phyloP scores from a whole-genome alignment of 2,797 vertebrate species.

The Sternotherus odoratus region DNA sequence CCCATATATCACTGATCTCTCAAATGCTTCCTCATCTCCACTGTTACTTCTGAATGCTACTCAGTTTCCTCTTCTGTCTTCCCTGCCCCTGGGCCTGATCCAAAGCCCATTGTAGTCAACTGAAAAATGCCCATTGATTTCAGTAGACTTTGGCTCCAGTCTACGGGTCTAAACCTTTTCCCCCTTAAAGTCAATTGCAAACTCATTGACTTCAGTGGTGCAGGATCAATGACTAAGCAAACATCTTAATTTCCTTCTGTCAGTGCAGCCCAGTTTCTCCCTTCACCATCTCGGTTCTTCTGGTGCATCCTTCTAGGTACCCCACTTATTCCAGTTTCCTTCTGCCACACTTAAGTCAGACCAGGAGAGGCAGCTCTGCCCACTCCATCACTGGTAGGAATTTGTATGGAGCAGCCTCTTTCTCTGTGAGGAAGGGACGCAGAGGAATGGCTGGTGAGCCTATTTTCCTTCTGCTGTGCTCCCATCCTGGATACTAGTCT shows the following conservation, averaged over 20 bases:
- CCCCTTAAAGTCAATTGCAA: neutral
- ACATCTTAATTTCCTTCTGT: neutral
- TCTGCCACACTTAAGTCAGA: accelerated
- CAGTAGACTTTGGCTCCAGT: neutral
- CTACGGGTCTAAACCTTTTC: neutral
- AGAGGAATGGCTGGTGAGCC: neutral
- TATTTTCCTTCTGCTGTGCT: neutral
- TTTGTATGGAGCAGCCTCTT: neutral
- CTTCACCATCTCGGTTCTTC: neutral
- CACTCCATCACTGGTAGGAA: accelerated
- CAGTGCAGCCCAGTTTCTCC: neutral
- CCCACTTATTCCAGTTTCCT: neutral
- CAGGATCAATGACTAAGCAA: neutral
- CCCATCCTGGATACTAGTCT: neutral
- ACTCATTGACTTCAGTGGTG: neutral
- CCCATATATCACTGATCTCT: neutral
- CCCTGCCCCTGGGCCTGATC: neutral
- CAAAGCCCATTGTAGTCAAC: neutral
- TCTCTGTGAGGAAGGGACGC: neutral
- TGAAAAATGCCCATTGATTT: accelerated
- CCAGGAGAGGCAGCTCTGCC: neutral
- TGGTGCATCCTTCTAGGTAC: neutral
- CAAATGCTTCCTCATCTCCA: neutral
- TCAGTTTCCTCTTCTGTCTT: neutral
- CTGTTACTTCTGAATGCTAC: neutral